Conservation (phyloP, 2,888 invertebrate genomes). For the Lagria hirta region DNA sequence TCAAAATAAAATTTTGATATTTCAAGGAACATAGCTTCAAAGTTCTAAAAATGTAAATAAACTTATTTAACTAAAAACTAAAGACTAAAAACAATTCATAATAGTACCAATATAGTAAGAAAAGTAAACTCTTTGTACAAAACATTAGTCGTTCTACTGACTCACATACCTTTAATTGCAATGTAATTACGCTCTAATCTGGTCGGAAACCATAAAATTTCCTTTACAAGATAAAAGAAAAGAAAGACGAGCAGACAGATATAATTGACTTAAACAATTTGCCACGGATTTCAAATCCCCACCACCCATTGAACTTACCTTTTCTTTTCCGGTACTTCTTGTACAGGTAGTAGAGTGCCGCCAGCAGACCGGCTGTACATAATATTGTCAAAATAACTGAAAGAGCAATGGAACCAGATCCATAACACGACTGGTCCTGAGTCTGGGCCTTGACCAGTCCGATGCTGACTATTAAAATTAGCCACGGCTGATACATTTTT, state of each 20-base stretch:
- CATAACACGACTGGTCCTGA: constrained; percentile 59
- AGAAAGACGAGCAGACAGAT: too few species aligned
- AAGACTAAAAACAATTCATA: too few species aligned
- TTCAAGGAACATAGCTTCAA: too few species aligned
- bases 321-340: constrained; percentile 39
- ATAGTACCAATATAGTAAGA: too few species aligned
- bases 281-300: too few species aligned
- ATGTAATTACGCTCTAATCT: constrained; percentile 12
- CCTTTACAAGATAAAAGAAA: neutral
- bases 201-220: constrained; percentile 1
- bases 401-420: constrained; percentile 69
- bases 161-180: constrained; percentile 24
- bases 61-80: too few species aligned
- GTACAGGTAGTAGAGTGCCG: constrained; percentile 53
- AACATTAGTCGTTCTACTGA: constrained; percentile 26
- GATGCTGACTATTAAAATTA: constrained; percentile 22
- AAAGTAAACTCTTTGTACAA: too few species aligned
- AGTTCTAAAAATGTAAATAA: too few species aligned
- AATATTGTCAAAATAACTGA: constrained; percentile 72
- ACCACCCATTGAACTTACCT: too few species aligned
- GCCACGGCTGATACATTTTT: constrained; percentile 5
- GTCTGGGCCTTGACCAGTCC: constrained; percentile 40
- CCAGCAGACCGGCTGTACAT: constrained; percentile 63
- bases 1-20: too few species aligned
- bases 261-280: too few species aligned